These are phyloP conservation scores for Rhincodon typus DNA, from an alignment of 2,797 vertebrate species.

Conservation along the genomic window DNA sequence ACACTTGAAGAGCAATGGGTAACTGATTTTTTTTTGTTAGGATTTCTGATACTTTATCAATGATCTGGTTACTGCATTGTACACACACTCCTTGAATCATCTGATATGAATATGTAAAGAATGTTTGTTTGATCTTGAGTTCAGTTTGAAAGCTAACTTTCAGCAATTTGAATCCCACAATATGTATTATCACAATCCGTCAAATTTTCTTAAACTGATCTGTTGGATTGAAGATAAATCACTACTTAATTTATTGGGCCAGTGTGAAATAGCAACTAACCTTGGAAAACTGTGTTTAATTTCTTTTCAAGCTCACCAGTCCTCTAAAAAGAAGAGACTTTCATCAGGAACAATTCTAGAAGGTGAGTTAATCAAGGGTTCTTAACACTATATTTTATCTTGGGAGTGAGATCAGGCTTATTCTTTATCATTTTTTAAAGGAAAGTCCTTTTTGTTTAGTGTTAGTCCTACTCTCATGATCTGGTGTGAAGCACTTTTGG, in stretches of 20 bases:
- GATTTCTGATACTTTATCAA: background rate
- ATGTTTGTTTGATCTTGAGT: background rate
- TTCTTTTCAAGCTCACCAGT: background rate
- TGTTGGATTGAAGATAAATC: background rate
- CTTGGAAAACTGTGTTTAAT: background rate
- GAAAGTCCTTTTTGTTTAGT: background rate
- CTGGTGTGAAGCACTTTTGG: too few species aligned
- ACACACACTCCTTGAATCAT: background rate
- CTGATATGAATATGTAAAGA: background rate
- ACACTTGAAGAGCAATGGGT: too few species aligned
- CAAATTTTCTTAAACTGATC: background rate
- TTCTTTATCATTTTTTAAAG: background rate
- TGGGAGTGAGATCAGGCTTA: background rate
- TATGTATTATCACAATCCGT: background rate
- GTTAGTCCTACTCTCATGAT: too few species aligned
- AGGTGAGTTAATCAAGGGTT: background rate
- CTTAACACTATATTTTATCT: background rate
- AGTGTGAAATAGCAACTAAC: background rate
- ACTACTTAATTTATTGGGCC: background rate
- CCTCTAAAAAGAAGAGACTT: background rate
- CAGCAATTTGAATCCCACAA: background rate
- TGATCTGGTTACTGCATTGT: background rate
- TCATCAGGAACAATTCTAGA: background rate
- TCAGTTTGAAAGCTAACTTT: background rate
- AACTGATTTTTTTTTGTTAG: too few species aligned